phyloP scores from a whole-genome alignment of 2,113 vertebrate genomes.

The Pteruthius melanotis region DNA sequence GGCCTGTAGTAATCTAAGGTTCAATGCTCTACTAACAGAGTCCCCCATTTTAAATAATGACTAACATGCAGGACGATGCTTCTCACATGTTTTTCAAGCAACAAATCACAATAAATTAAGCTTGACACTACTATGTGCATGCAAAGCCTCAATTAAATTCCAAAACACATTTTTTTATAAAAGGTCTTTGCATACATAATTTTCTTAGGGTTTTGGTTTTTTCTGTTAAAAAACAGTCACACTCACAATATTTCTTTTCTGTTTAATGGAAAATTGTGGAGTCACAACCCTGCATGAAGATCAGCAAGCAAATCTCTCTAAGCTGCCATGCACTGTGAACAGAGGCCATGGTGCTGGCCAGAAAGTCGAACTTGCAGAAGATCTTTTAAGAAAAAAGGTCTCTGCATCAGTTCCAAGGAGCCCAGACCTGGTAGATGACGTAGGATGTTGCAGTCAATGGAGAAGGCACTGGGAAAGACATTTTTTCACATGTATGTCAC shows the following conservation, averaged over 20 bases:
- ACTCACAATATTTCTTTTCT: background rate
- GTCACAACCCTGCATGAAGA: background rate
- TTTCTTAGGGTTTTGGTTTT: background rate
- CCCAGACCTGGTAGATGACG: background rate
- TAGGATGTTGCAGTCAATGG: accelerated
- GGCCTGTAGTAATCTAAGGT: background rate
- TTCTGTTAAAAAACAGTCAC: background rate
- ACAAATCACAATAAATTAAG: background rate
- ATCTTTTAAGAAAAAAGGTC: background rate
- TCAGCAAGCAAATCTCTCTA: background rate
- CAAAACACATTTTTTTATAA: background rate
- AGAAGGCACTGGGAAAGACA: background rate
- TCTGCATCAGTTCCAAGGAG: background rate
- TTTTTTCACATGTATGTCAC: background rate
- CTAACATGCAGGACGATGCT: background rate
- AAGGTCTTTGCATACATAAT: background rate
- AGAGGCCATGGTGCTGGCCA: background rate
- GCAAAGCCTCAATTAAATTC: background rate
- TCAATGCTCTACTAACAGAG: background rate
- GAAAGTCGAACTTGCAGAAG: background rate
- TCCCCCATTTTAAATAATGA: background rate
- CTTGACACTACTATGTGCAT: background rate
- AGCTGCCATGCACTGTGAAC: background rate
- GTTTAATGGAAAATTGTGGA: background rate
- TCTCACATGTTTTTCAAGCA: background rate